Conservation (phyloP, 2,888 invertebrate species). For the Pachydiplax longipennis region DNA sequence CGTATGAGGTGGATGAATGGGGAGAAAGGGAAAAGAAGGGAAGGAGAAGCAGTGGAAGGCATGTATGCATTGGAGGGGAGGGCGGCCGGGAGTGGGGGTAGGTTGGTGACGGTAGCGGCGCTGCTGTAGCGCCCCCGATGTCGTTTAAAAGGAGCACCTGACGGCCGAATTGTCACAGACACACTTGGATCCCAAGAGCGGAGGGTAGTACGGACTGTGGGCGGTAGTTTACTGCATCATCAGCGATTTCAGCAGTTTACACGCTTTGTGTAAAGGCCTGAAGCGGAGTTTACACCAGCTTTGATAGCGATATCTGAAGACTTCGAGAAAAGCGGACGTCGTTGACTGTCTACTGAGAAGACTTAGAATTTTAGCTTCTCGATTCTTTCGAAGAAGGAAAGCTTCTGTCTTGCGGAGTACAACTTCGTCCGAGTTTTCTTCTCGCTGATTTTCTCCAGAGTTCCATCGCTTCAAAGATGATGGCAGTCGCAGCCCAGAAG, state of each 20-base stretch:
- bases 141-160: conserved; percentile 46
- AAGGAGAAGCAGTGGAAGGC: conserved; percentile 22
- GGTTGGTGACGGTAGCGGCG: conserved; percentile 49
- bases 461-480: conserved; percentile 57
- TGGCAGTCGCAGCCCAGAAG: conserved; percentile 92
- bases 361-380: conserved; percentile 44
- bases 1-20: conserved; percentile 38
- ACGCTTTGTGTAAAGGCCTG: conserved; percentile 24
- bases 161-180: conserved; percentile 46
- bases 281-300: conserved; percentile 2
- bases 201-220: conserved; percentile 36
- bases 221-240: background rate
- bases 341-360: background rate
- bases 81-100: conserved; percentile 46
- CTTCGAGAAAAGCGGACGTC: background rate
- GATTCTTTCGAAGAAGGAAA: conserved; percentile 10
- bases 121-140: conserved; percentile 45
- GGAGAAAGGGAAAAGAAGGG: conserved; percentile 48
- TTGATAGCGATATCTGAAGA: background rate
- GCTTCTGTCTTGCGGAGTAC: conserved; percentile 18
- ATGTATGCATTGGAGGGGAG: conserved; percentile 42
- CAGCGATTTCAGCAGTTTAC: conserved; percentile 11
- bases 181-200: conserved; percentile 47
- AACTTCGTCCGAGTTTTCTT: conserved; percentile 52
- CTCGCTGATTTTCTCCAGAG: conserved; percentile 50